phyloP scores from a whole-genome alignment of 2,113 vertebrate genomes.

The Anolis carolinensis region DNA sequence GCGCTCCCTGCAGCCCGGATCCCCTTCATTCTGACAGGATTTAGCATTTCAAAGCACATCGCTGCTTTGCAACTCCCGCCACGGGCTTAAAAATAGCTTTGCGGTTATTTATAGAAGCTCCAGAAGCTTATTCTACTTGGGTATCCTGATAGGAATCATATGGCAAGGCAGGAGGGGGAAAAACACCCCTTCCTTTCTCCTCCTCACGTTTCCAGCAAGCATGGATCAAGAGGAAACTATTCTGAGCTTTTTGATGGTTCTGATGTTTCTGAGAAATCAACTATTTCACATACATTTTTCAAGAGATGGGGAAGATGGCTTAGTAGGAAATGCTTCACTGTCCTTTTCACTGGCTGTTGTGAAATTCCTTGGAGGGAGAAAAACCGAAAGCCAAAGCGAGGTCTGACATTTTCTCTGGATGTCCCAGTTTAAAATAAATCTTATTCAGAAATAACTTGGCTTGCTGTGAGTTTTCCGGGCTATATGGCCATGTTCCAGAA shows the following conservation, averaged over 20 bases:
- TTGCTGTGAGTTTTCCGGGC: no score
- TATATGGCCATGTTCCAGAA: no score
- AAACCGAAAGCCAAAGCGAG: not conserved
- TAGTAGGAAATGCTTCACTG: not conserved
- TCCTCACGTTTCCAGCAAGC: not conserved
- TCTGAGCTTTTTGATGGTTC: not conserved
- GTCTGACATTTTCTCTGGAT: not conserved
- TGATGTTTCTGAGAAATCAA: not conserved
- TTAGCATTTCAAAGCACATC: slow-evolving; percentile 61
- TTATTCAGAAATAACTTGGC: not conserved
- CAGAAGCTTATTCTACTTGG: slow-evolving; percentile 33
- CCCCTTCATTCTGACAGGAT: slow-evolving; percentile 43
- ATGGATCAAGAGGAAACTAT: not conserved
- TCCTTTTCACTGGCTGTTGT: not conserved
- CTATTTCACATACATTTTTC: not conserved
- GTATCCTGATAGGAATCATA: slow-evolving; percentile 13
- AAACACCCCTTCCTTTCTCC: no score
- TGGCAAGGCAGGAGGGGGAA: not conserved
- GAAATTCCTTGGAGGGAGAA: not conserved
- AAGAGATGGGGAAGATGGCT: no score
- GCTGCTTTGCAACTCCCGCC: slow-evolving; percentile 52
- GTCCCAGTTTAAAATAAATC: not conserved
- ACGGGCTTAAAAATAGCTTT: slow-evolving; percentile 31
- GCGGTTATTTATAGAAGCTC: slow-evolving; percentile 30
- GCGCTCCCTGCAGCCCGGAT: slow-evolving; percentile 2